Evolutionary conservation across 2,797 vertebrate genomes (phyloP), one percentile per base, ranked within the genome.

Genomic region (Acropternis orthonyx): DNA sequence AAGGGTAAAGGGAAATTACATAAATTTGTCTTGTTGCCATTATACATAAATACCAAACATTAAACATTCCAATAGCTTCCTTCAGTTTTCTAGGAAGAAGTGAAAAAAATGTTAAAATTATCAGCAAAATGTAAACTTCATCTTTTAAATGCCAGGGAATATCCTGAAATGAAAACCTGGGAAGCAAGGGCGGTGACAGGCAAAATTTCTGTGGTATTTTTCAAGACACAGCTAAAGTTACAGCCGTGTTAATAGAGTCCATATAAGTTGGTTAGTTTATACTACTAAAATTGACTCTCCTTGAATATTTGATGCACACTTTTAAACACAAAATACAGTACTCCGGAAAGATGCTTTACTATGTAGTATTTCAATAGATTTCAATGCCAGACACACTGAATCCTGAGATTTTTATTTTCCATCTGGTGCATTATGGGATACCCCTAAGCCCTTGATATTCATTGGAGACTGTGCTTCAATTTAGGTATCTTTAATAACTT

Each of bases 401-500:
- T 73, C 13, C 12, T 22, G 37, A 89, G 77, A 88, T 66, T 92
- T 86, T 88, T 90, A 78, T 85, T 88, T 93, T 93, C 52, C 6
- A 18, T 41, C 44, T 77, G 34, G 32, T 92, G 48, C 43, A 78
- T 63, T 73, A 73, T 6, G 32, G 71, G 67, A 91, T 92, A 76
- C 15, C 9, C 12, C 39, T 83, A 87, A 88, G 65, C 32, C 88
- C 44, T 46, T 71, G 30, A 28, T 51, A 88, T 88, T 89, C n/a
- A n/a, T n/a, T n/a, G n/a, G 87, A 93, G 75, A 89, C 68, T 49
- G 23, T 71, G 68, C 44, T 85, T 89, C 93, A 85, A 80, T 94
- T 95, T 77, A 89, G 76, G 58, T 61, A 68, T n/a, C 87, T 92
- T 92, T 85, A 93, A 85, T 85, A 92, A 88, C 61, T 51, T 30